Evolutionary conservation across 1,140 invertebrate species (phyloP).

Genomic region (Heliconius eleuchia): DNA sequence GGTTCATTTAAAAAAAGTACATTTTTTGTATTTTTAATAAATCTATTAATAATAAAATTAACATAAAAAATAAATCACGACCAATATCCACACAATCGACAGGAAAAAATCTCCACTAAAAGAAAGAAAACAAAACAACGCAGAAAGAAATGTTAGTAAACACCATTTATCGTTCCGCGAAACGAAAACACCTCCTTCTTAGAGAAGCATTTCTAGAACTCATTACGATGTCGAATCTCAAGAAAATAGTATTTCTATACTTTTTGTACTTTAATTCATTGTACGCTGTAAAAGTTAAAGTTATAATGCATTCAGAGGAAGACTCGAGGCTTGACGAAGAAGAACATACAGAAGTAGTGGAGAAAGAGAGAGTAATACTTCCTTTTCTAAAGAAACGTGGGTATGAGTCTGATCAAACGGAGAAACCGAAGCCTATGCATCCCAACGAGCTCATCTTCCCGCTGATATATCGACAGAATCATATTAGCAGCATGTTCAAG

Average conservation of each 20-base stretch:
- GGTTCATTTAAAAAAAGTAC: too few relatives aligned
- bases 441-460: conserved; percentile 72
- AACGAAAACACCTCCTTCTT: conserved; percentile 53
- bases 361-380: conserved; percentile 50
- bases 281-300: conserved; percentile 68
- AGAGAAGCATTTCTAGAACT: conserved; percentile 21
- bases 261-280: conserved; percentile 38
- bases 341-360: conserved; percentile 54
- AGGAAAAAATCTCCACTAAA: neutral
- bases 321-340: conserved; percentile 66
- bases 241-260: conserved; percentile 38
- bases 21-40: too few relatives aligned
- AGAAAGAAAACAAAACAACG: neutral
- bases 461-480: conserved; percentile 64
- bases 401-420: conserved; percentile 56
- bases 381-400: conserved; percentile 59
- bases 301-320: conserved; percentile 70
- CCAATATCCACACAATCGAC: conserved; percentile 6
- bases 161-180: conserved; percentile 45
- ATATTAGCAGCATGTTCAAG: conserved; percentile 75
- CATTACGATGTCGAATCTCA: conserved; percentile 43
- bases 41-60: too few relatives aligned
- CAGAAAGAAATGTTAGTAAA: conserved; percentile 56
- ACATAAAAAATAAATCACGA: neutral
- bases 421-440: conserved; percentile 55